Conservation (phyloP, 2,113 vertebrate species). For the Nothocercus nigrocapillus region DNA sequence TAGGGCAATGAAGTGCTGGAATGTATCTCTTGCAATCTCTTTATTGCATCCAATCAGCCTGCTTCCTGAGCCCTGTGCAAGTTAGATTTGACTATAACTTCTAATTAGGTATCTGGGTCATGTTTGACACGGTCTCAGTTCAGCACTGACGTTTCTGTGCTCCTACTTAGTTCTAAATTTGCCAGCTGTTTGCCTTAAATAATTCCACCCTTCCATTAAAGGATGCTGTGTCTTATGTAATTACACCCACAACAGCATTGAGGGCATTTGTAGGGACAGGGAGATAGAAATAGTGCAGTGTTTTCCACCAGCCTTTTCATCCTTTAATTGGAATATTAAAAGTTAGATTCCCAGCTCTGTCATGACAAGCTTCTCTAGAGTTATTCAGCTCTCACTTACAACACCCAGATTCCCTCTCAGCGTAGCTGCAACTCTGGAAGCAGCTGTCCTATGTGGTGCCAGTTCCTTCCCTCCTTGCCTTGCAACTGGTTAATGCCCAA, state of each 20-base stretch:
- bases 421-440: background rate
- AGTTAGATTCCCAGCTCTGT: background rate
- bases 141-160: constrained; percentile 27
- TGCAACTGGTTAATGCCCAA: background rate
- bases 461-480: background rate
- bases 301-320: background rate
- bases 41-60: background rate
- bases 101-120: constrained; percentile 59
- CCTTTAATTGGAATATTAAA: constrained; percentile 26
- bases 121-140: constrained; percentile 16
- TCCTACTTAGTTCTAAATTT: constrained; percentile 60
- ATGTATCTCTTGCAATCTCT: background rate
- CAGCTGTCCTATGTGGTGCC: background rate
- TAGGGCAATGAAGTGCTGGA: background rate
- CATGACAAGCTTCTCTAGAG: background rate
- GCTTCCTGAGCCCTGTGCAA: background rate
- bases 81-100: constrained; percentile 12
- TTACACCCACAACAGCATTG: background rate
- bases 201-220: constrained; percentile 31
- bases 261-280: background rate
- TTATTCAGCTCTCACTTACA: background rate
- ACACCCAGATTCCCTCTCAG: accelerated
- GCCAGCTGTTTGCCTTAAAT: constrained; percentile 69
- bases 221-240: constrained; percentile 15
- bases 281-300: constrained; percentile 1